Evolutionary conservation across 2,797 vertebrate species (phyloP).

Genomic region (Rhabdomys pumilio): DNA sequence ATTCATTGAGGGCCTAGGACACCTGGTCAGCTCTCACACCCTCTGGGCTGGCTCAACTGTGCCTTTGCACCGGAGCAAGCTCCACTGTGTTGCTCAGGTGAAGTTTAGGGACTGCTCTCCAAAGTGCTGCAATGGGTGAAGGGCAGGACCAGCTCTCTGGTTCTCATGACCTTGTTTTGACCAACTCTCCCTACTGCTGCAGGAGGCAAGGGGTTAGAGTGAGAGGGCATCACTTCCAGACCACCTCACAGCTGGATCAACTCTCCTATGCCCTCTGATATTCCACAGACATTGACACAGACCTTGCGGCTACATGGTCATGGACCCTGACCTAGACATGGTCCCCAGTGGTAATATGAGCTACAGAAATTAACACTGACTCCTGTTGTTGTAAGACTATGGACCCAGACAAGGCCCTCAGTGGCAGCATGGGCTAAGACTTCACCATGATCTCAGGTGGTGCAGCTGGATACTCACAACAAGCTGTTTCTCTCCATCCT

Average conservation of each 20-base stretch:
- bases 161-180: neutral
- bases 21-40: neutral
- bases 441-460: neutral
- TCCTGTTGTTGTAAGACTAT: neutral
- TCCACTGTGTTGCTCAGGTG: neutral
- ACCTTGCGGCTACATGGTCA: neutral
- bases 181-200: neutral
- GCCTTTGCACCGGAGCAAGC: neutral
- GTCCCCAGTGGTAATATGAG: neutral
- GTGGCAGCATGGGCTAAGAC: neutral
- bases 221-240: neutral
- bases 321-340: neutral
- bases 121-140: neutral
- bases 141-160: no score
- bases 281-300: neutral
- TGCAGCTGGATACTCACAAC: neutral
- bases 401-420: neutral
- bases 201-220: neutral
- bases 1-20: neutral
- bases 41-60: neutral
- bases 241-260: neutral
- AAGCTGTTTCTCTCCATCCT: neutral
- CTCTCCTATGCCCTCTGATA: neutral
- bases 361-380: neutral
- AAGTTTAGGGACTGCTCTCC: neutral